These are phyloP conservation scores for Pseudonaja textilis DNA, from an alignment of 2,113 vertebrate genomes.

Conservation along the genomic window DNA sequence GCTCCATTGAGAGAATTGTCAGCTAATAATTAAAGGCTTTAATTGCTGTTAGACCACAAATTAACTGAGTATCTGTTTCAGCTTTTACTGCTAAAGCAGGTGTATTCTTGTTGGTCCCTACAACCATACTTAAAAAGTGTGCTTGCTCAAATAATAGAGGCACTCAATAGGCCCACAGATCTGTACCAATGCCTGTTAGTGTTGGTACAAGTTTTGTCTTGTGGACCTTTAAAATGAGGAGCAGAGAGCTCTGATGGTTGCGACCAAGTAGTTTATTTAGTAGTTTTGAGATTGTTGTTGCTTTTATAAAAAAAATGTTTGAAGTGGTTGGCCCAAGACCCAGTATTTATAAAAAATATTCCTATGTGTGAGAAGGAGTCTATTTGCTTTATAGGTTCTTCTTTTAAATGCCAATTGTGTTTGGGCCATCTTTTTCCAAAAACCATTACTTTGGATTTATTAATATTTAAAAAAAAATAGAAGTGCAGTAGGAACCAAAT, in stretches of 20 bases:
- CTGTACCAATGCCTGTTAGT: background rate
- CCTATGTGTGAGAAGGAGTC: background rate
- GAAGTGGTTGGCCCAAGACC: background rate
- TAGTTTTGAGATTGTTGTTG: background rate
- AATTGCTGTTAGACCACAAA: background rate
- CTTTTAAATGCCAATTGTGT: background rate
- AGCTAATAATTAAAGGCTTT: background rate
- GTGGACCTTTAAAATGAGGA: background rate
- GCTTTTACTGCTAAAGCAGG: background rate
- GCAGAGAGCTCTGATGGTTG: background rate
- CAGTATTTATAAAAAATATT: background rate
- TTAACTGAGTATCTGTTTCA: background rate
- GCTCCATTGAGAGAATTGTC: background rate
- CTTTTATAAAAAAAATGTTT: background rate
- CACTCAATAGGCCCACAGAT: background rate
- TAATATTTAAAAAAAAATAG: background rate
- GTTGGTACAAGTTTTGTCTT: background rate
- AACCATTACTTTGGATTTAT: background rate
- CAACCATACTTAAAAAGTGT: background rate
- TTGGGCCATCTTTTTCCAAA: background rate
- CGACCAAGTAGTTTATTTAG: background rate
- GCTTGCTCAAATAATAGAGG: background rate
- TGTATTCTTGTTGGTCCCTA: background rate
- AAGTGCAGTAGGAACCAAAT: background rate
- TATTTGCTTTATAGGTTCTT: background rate